Base-by-base conservation (phyloP, 2,113 vertebrate genomes). In the Daubentonia madagascariensis region DNA sequence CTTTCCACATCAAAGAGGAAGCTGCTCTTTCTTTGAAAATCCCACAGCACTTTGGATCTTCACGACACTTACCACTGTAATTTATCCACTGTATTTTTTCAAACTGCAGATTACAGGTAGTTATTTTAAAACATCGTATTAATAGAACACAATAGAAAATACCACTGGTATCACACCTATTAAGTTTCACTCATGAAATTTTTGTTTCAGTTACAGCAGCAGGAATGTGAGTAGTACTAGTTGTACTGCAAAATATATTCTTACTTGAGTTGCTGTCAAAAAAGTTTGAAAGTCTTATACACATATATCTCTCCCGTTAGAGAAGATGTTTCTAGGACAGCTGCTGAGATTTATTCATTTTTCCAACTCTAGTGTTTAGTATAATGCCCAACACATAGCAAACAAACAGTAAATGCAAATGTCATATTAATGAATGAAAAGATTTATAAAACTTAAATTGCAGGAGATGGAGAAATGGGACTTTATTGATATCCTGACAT, bases 281-380 rank as follows among this genome's bases (percentile, higher is more conserved):
- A 25, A 25, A 35, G 23, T 68, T 0, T 76, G 32, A 13, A 88
- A 85, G 32, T 85, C 83, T 37, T 3, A 63, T 2, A n/a, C 40
- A 28, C 28, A 10, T 16, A 4, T 0, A 5, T 20, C 43, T 59
- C 23, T 43, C 3, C 45, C 5, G 40, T 9, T 3, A 40, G 20
- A 52, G 4, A 40, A 50, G 28, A 37, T 2, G 43, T 10, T 87
- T 76, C 43, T 13, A 43, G 45, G 68, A 30, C 8, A 25, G 70
- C 30, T 28, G 80, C 25, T 32, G 70, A 84, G 40, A 25, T 25
- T 78, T 30, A 50, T 1, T 48, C 45, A 25, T 18, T 40, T 63
- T 32, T 54, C 30, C 54, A 22, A 45, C 25, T 32, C 35, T 25
- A 65, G 35, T 3, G 59, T 52, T 35, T n/a, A n/a, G n/a, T 9